Evolutionary conservation across 2,888 invertebrate genomes (phyloP).

Genomic region (Luffia ferchaultella): DNA sequence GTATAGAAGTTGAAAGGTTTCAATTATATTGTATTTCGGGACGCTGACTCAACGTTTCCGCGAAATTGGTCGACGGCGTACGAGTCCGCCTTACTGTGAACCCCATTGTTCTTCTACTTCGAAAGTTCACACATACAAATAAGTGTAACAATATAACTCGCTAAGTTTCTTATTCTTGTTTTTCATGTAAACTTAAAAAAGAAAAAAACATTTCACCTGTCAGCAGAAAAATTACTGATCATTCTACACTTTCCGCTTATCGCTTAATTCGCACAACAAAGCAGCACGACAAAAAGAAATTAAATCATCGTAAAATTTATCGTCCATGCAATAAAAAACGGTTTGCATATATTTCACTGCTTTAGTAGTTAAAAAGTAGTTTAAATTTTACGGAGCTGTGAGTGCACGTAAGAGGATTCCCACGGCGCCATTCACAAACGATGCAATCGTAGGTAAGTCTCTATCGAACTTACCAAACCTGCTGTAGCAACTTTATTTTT

Average conservation of each 20-base stretch:
- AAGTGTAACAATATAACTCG: conserved; percentile 2
- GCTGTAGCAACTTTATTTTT: not conserved
- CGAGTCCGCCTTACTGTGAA: conserved; percentile 6
- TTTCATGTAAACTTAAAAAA: conserved; percentile 10
- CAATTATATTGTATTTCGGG: not conserved
- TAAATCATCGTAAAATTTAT: too few relatives aligned
- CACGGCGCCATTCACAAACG: not conserved
- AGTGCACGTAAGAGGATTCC: not conserved
- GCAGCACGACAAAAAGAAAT: too few relatives aligned
- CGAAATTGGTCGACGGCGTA: conserved; percentile 1
- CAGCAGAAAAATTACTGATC: too few relatives aligned
- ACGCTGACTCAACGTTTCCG: not conserved
- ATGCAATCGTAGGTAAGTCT: not conserved
- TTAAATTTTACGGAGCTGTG: not conserved
- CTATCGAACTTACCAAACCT: not conserved
- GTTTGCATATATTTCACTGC: too few relatives aligned
- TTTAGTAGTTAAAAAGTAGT: not conserved
- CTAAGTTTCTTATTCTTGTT: conserved; percentile 2
- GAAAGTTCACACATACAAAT: conserved; percentile 6
- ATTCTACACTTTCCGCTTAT: too few relatives aligned
- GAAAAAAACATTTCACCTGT: conserved; percentile 4
- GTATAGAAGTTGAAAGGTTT: too few relatives aligned
- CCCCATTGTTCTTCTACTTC: conserved; percentile 8
- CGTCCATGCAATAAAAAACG: too few relatives aligned
- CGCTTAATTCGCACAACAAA: too few relatives aligned